phyloP scores from a whole-genome alignment of 1,140 invertebrate genomes.

The Drosophila kepulauana region DNA sequence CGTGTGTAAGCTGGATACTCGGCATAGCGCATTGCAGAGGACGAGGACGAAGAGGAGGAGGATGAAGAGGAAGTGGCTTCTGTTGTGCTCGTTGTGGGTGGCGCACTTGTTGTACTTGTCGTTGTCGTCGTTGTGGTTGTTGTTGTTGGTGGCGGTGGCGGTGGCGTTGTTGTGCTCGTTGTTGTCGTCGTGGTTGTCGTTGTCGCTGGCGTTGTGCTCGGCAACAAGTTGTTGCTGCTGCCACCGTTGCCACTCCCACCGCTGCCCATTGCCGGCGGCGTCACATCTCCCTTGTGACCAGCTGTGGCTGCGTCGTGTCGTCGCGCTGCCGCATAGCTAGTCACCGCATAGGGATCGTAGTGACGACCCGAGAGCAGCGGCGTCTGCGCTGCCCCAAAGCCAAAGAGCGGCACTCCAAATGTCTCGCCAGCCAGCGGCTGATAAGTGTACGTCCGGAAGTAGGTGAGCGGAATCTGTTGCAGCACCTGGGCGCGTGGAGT shows the following conservation, averaged over 20 bases:
- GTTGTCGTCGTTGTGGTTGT: conserved; percentile 47
- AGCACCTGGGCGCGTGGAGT: conserved; percentile 55
- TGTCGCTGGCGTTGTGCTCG: conserved; percentile 30
- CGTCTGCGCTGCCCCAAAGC: conserved; percentile 64
- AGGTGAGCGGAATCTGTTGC: conserved; percentile 80
- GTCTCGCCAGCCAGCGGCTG: conserved; percentile 64
- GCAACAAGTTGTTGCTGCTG: conserved; percentile 9
- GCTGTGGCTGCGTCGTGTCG: conserved; percentile 45
- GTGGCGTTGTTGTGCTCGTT: conserved; percentile 29
- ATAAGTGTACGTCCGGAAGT: conserved; percentile 82
- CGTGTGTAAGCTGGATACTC: conserved; percentile 75
- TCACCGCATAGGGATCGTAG: conserved; percentile 69
- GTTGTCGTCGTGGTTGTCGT: conserved; percentile 57
- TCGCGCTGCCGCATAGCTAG: conserved; percentile 68
- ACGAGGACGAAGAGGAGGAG: no score
- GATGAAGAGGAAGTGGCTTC: conserved; percentile 7
- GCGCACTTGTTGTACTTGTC: conserved; percentile 40
- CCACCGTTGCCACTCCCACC: conserved; percentile 21
- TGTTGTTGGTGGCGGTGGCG: conserved; percentile 57
- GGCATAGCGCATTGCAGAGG: conserved; percentile 36
- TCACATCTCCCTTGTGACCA: conserved; percentile 44
- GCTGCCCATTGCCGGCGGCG: conserved; percentile 40
- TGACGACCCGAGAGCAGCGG: conserved; percentile 56
- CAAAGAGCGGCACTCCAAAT: conserved; percentile 68
- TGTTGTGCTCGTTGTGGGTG: conserved; percentile 34